Evolutionary conservation across 2,888 invertebrate genomes (phyloP).

Genomic region (Ecliptopera silaceata): DNA sequence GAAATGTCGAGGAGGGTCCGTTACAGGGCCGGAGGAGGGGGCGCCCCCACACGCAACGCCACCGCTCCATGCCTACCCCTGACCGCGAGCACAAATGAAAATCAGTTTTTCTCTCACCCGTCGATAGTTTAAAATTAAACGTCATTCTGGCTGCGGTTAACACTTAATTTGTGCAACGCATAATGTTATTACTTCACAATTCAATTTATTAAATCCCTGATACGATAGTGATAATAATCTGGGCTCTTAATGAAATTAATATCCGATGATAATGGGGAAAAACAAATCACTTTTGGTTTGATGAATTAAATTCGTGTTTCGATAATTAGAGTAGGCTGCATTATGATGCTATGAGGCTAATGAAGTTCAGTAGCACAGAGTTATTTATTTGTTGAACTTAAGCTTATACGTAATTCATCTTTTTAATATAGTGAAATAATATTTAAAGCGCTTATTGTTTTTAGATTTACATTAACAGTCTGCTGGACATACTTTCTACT

Average conservation of each 20-base stretch:
- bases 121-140: constrained; percentile 80
- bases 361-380: not conserved
- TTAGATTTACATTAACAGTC: too few relatives aligned
- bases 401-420: too few relatives aligned
- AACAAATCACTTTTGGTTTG: constrained; percentile 50
- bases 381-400: too few relatives aligned
- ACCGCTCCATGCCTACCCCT: constrained; percentile 50
- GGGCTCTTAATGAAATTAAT: constrained; percentile 76
- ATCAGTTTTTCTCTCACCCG: constrained; percentile 73
- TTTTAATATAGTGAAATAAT: too few relatives aligned
- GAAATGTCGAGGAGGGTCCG: constrained; percentile 49
- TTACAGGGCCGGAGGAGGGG: constrained; percentile 50
- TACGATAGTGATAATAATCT: constrained; percentile 71
- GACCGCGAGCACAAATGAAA: constrained; percentile 58
- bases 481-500: too few relatives aligned
- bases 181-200: constrained; percentile 72
- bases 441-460: too few relatives aligned
- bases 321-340: constrained; percentile 36
- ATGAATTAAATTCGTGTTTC: constrained; percentile 40
- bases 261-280: constrained; percentile 54
- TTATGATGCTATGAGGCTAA: not conserved
- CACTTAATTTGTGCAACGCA: constrained; percentile 76
- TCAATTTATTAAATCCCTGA: constrained; percentile 75
- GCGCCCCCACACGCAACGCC: constrained; percentile 36
- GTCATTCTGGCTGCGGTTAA: constrained; percentile 77